Evolutionary conservation across 2,113 vertebrate species (phyloP).

Genomic region (Serinus canaria): DNA sequence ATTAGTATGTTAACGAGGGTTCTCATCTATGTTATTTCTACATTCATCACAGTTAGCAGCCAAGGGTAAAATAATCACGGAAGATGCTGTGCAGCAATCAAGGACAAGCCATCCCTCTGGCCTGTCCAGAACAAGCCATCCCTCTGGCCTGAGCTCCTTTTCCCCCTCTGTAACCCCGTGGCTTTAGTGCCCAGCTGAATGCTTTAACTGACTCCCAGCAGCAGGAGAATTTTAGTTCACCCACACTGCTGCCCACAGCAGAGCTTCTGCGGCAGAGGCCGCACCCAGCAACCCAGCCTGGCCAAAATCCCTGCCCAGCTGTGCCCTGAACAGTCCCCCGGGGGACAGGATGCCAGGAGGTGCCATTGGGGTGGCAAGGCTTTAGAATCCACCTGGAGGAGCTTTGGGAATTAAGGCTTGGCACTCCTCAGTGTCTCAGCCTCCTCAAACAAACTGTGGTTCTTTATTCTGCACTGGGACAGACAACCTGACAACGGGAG

Average conservation of each 20-base stretch:
- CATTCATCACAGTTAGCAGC: neutral
- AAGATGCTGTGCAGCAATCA: slow-evolving; percentile 13
- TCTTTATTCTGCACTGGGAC: neutral
- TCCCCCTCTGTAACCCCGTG: neutral
- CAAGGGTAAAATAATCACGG: slow-evolving; percentile 35
- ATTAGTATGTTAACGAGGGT: slow-evolving; percentile 74
- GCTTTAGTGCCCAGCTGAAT: neutral
- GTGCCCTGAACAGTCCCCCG: neutral
- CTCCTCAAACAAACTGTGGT: neutral
- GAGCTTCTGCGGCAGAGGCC: neutral
- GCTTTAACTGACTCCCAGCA: neutral
- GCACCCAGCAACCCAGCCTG: neutral
- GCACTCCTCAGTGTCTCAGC: neutral
- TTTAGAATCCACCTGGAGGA: neutral
- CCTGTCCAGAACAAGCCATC: neutral
- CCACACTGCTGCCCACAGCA: neutral
- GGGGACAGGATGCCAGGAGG: neutral
- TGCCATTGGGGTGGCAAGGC: neutral
- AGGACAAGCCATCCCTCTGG: neutral
- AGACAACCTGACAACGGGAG: rapidly evolving
- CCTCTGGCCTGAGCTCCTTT: neutral
- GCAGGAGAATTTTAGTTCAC: neutral
- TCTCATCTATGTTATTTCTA: slow-evolving; percentile 44
- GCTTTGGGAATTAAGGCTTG: neutral
- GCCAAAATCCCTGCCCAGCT: neutral